Conservation (phyloP, 2,113 vertebrate species). For the Lampris megalopsis region DNA sequence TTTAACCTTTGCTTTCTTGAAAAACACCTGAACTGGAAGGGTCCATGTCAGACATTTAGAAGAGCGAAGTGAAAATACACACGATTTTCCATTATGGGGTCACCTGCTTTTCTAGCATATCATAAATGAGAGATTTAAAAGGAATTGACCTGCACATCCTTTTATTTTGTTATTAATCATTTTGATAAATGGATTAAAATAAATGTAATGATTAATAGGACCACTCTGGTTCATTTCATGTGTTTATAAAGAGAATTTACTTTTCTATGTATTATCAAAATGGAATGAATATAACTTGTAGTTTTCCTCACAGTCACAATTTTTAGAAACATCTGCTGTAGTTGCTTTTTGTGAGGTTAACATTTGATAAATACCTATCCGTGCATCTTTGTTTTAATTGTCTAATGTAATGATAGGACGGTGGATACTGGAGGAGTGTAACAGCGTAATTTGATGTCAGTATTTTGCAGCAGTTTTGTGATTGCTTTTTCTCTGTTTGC, state of each 20-base stretch:
- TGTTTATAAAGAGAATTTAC: constrained; percentile 62
- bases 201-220: constrained; percentile 17
- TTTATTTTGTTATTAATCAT: constrained; percentile 25
- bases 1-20: background rate
- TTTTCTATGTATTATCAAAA: constrained; percentile 54
- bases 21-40: background rate
- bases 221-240: constrained; percentile 4
- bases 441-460: constrained; percentile 19
- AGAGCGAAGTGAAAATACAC: background rate
- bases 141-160: constrained; percentile 1
- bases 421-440: constrained; percentile 10
- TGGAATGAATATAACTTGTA: constrained; percentile 13
- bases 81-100: background rate
- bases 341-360: background rate
- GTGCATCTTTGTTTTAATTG: background rate
- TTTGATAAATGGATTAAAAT: constrained; percentile 25
- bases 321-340: background rate
- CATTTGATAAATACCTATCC: background rate
- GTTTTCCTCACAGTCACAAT: background rate
- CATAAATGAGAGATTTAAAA: constrained; percentile 13
- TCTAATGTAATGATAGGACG: background rate
- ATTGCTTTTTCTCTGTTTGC: background rate
- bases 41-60: background rate
- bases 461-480: constrained; percentile 2
- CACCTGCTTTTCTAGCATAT: constrained; percentile 5